Conservation (phyloP, 1,140 invertebrate species). For the Hylaeus anthracinus region DNA sequence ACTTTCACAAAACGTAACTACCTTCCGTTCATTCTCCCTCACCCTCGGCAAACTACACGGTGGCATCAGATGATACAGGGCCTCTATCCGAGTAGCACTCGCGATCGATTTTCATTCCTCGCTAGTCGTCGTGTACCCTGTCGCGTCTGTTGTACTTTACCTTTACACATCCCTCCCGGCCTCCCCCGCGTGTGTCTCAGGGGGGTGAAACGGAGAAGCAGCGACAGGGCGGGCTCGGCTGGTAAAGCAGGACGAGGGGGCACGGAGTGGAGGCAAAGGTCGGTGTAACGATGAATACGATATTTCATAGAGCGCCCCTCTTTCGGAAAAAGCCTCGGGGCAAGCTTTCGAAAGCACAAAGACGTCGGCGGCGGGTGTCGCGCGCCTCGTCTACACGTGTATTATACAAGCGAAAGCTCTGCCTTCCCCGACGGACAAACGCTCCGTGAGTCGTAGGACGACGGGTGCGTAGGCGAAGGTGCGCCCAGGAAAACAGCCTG, state of each 20-base stretch:
- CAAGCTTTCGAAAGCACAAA: conserved; percentile 53
- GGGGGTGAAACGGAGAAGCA: conserved; percentile 16
- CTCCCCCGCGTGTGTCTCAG: conserved; percentile 5
- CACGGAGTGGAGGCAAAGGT: conserved; percentile 35
- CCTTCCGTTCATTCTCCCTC: background rate
- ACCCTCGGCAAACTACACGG: background rate
- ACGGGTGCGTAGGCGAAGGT: conserved; percentile 38
- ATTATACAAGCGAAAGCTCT: conserved; percentile 30
- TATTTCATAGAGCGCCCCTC: conserved; percentile 55
- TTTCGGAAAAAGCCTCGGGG: conserved; percentile 54
- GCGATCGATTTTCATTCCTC: conserved; percentile 34
- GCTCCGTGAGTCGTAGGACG: conserved; percentile 33
- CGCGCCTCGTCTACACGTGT: conserved; percentile 38
- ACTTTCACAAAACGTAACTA: background rate
- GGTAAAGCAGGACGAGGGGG: background rate
- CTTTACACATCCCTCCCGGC: conserved; percentile 1
- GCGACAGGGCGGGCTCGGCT: background rate
- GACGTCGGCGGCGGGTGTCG: conserved; percentile 45
- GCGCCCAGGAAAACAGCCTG: conserved; percentile 43
- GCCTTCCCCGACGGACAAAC: conserved; percentile 11
- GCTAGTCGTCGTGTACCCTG: conserved; percentile 35
- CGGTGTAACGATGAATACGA: conserved; percentile 59
- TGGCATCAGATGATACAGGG: background rate
- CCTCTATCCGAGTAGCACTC: conserved; percentile 27
- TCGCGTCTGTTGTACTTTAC: conserved; percentile 42